Evolutionary conservation across 1,140 invertebrate genomes (phyloP), one percentile per base, ranked within the genome.

Genomic region (Episyrphus balteatus): DNA sequence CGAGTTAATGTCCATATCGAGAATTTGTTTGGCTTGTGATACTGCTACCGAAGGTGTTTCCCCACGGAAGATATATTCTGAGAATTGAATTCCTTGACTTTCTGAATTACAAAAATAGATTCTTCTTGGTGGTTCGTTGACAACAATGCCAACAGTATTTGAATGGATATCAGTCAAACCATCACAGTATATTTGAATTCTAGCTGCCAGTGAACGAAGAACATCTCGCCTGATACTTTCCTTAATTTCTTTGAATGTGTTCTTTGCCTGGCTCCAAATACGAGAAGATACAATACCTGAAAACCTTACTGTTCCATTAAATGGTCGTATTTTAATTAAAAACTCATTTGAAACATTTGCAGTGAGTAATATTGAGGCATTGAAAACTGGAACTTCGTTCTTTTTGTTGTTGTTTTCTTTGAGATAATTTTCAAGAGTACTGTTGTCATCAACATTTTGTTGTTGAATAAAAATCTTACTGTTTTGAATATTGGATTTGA

Each of bases 121-220:
- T 13, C 66, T 49, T 2, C 65, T 44, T 0, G 66, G 66, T 13
- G 62, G 66, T 48, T 64, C 62, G 19, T 55, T 62, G 5, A 67
- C 58, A 47, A 62, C 61, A 12, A 62, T 26, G 1, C 50, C 57
- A 31, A 62, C 62, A 37, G 52, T 61, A 32, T 42, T 53, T 11
- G 59, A 55, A 47, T 64, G 55, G 0, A 57, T 53, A 52, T 62
- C 59, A n/a, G 61, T 62, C 2, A 67, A 51, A 13, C 66, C 62
- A 46, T 68, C 66, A 39, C 61, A 66, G 39, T 67, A 68, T 19
- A 68, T 59, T 46, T 67, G 66, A 13, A 67, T 59, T 18, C 66
- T 55, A 17, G 64, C 58, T 11, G 62, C 53, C 31, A 68, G 21
- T 26, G 66, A 68, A 13, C 66, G 61, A 36, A 66, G 39, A 1